Evolutionary conservation across 2,113 vertebrate species (phyloP).

Genomic region (Maccullochella peelii): DNA sequence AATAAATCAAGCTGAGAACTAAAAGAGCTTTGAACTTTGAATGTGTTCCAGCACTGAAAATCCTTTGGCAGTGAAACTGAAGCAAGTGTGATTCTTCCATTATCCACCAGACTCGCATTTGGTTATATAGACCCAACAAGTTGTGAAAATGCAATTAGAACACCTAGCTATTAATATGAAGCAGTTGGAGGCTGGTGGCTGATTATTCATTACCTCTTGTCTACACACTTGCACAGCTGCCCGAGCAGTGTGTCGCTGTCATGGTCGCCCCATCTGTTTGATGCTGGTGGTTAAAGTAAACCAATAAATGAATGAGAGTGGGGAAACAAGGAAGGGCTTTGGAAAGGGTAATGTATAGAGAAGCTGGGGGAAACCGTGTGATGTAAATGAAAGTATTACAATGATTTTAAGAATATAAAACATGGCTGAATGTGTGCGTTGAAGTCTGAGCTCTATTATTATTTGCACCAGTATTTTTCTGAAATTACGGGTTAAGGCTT

Average conservation of each 20-base stretch:
- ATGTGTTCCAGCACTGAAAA: neutral
- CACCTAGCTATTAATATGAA: conserved; percentile 84
- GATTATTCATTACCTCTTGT: conserved; percentile 86
- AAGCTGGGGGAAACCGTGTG: neutral
- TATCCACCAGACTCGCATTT: conserved; percentile 49
- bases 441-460: neutral
- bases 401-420: neutral
- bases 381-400: neutral
- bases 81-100: conserved; percentile 33
- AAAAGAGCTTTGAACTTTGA: conserved; percentile 7
- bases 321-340: neutral
- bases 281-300: conserved; percentile 71
- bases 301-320: conserved; percentile 61
- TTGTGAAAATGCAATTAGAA: conserved; percentile 81
- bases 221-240: conserved; percentile 83
- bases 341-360: neutral
- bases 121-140: conserved; percentile 67
- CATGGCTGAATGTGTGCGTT: neutral
- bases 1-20: conserved; percentile 14
- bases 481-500: neutral
- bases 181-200: conserved; percentile 79
- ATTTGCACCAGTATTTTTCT: neutral
- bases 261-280: conserved; percentile 79
- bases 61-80: neutral
- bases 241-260: conserved; percentile 81